Base-by-base conservation (phyloP, 1,140 invertebrate genomes). In the Neelides sp. region DNA sequence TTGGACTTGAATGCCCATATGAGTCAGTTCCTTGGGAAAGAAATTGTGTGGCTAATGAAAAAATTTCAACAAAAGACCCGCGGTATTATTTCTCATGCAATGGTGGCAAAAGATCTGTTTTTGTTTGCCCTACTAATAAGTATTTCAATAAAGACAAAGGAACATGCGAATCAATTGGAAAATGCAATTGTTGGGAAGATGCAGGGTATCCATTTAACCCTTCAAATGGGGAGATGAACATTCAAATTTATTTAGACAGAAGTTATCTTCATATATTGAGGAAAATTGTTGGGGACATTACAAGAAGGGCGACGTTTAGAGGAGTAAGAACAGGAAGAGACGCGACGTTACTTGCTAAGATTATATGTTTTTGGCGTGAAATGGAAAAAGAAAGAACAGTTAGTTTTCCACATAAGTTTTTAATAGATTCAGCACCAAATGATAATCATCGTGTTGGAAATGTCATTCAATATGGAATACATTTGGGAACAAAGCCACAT, bases 351-450 rank as follows among this genome's bases (percentile, higher is more conserved):
- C 24, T 59, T 3, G 34, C 15, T 22, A 43, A 48, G n/a, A 19
- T 59, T 4, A 53, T 59, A 43, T 59, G 57, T 17, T 59, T 59
- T 15, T 59, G 57, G 57, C 28, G 51, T 39, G 54, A 56, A 28
- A 59, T 59, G 57, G 57, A 59, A 50, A 59, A 50, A 30, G 22
- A 36, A 23, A 34, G 57, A 32, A 49, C 52, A 4, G 10, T 56
- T 3, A 28, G 35, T 2, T 59, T 27, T 39, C 57, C 49, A 19
- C 36, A 48, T 22, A 53, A 30, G 7, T 22, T 8, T 3, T 45
- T 45, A 44, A 44, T n/a, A 36, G n/a, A n/a, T n/a, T n/a, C n/a
- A n/a, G n/a, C n/a, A n/a, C n/a, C n/a, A n/a, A n/a, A n/a, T n/a
- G n/a, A n/a, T n/a, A n/a, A n/a, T n/a, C n/a, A n/a, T n/a, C n/a